A percentile compares a stretch with the other conserved stretches of the same genome.
These are phyloP conservation scores for Pilophorus perplexus DNA, from an alignment of 2,888 invertebrate species.

Conservation along the genomic window DNA sequence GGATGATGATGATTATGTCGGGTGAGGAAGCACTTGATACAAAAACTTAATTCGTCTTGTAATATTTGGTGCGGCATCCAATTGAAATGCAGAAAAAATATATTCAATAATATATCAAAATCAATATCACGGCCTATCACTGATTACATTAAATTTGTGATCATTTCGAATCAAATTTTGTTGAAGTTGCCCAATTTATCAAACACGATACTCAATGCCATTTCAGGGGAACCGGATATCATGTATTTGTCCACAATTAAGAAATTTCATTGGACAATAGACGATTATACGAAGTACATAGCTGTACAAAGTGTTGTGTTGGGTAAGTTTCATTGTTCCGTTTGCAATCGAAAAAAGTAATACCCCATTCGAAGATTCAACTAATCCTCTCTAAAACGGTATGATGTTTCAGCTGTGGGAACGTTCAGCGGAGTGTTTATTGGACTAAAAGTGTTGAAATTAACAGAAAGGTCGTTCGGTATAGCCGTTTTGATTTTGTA, in stretches of 20 bases:
- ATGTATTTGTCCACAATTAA: conserved; percentile 15
- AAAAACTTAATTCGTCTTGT: too few species aligned
- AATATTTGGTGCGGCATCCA: too few species aligned
- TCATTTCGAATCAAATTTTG: neutral
- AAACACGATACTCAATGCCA: neutral
- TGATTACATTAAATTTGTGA: too few species aligned
- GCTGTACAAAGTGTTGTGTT: neutral
- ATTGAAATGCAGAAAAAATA: too few species aligned
- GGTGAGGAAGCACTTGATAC: too few species aligned
- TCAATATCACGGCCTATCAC: too few species aligned
- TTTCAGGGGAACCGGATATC: conserved; percentile 9
- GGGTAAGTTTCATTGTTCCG: too few species aligned
- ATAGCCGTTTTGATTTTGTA: neutral
- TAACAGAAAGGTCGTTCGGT: neutral
- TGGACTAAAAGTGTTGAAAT: neutral
- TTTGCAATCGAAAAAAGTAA: too few species aligned
- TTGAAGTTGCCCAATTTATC: neutral
- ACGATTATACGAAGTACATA: conserved; percentile 17
- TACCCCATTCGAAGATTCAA: too few species aligned
- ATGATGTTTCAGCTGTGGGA: conserved; percentile 15
- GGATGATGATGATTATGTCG: neutral
- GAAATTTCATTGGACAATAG: conserved; percentile 16
- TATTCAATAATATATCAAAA: too few species aligned
- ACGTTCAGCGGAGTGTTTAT: conserved; percentile 21
- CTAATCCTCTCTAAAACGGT: too few species aligned